A percentile compares a stretch with the other conserved stretches of the same genome.
These are phyloP conservation scores for Macropodus opercularis DNA, from an alignment of 2,797 vertebrate genomes.

Conservation along the genomic window DNA sequence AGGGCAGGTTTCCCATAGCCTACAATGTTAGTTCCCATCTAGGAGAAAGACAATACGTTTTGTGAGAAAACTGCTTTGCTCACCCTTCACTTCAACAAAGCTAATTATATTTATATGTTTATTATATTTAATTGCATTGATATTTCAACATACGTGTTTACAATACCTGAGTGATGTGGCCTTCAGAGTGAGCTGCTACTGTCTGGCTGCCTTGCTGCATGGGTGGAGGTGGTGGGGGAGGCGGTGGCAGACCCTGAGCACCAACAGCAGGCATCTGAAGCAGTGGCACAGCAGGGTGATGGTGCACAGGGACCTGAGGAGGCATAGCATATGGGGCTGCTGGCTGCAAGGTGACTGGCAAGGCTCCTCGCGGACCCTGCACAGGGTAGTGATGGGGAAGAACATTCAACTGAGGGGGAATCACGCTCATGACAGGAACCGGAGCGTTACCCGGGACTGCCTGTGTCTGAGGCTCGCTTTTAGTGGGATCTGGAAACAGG, in stretches of 20 bases:
- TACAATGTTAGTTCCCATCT: constrained; percentile 80
- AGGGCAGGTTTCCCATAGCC: constrained; percentile 82
- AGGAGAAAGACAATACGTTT: neutral
- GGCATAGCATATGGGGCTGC: constrained; percentile 85
- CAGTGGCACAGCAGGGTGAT: constrained; percentile 87
- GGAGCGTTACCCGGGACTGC: constrained; percentile 84
- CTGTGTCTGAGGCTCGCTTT: constrained; percentile 84
- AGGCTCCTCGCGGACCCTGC: constrained; percentile 80
- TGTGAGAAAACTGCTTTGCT: neutral
- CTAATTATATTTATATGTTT: too few relatives aligned
- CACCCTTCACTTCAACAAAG: too few relatives aligned
- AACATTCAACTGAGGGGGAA: constrained; percentile 87
- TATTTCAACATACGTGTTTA: neutral
- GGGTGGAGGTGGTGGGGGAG: constrained; percentile 94
- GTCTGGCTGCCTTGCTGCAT: constrained; percentile 89
- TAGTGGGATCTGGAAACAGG: constrained; percentile 82
- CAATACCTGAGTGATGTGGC: constrained; percentile 86
- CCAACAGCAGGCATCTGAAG: constrained; percentile 89
- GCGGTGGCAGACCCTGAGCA: constrained; percentile 91
- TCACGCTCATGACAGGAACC: constrained; percentile 86
- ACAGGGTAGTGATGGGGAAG: constrained; percentile 86
- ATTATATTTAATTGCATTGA: too few relatives aligned
- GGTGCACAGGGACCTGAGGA: constrained; percentile 89
- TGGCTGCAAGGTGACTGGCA: constrained; percentile 85
- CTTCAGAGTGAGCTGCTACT: constrained; percentile 84